phyloP scores from a whole-genome alignment of 2,888 invertebrate genomes.

The Thera obeliscata region DNA sequence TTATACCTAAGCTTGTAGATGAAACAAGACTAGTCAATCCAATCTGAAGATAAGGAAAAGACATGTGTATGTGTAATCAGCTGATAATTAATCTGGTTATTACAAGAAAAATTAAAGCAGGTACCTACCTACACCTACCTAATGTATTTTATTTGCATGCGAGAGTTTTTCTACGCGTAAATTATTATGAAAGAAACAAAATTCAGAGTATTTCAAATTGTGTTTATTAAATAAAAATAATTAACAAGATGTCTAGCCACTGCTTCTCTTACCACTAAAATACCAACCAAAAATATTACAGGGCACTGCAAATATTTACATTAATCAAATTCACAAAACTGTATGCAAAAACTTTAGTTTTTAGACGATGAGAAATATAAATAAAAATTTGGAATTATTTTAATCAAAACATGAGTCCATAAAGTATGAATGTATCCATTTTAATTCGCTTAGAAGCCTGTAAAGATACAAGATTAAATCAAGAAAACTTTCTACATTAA shows the following conservation, averaged over 20 bases:
- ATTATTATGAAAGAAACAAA: background rate
- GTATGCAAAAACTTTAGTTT: background rate
- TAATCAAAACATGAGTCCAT: too few species aligned
- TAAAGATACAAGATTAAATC: too few species aligned
- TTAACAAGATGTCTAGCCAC: slow-evolving; percentile 10
- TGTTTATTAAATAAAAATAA: slow-evolving; percentile 2
- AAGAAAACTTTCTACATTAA: too few species aligned
- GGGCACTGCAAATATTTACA: slow-evolving; percentile 10
- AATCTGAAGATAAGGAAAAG: background rate
- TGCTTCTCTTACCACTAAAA: slow-evolving; percentile 2
- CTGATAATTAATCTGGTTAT: background rate
- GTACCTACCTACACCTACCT: too few species aligned
- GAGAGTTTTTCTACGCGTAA: too few species aligned
- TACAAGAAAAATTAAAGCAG: background rate
- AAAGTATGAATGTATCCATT: too few species aligned
- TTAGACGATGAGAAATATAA: too few species aligned
- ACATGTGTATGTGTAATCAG: background rate
- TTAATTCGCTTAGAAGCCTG: too few species aligned
- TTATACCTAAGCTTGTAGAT: background rate
- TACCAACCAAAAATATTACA: background rate
- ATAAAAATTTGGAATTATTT: background rate
- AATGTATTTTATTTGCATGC: too few species aligned
- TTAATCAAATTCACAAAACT: background rate
- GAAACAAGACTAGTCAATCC: background rate
- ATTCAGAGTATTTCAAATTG: slow-evolving; percentile 1